phyloP scores from a whole-genome alignment of 2,113 vertebrate genomes.

The Centropristis striata region DNA sequence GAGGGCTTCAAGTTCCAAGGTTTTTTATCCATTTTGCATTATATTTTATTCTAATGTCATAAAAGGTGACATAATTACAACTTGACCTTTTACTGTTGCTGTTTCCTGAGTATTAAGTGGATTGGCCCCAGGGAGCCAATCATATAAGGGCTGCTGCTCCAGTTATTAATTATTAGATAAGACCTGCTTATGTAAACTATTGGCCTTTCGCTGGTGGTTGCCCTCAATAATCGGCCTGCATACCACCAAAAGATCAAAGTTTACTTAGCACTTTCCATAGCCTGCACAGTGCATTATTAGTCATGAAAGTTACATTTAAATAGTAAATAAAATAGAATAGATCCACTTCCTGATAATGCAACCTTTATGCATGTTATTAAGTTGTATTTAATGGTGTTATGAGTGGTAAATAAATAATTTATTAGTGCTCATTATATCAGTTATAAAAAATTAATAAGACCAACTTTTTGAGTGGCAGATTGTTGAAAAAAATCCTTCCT shows the following conservation, averaged over 20 bases:
- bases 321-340: neutral
- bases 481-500: neutral
- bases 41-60: neutral
- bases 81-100: neutral
- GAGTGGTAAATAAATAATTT: neutral
- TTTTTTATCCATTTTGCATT: constrained; percentile 71
- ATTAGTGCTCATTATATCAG: neutral
- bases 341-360: neutral
- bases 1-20: constrained; percentile 90
- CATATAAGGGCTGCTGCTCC: constrained; percentile 2
- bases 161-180: constrained; percentile 50
- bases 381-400: neutral
- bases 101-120: neutral
- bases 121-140: constrained; percentile 7
- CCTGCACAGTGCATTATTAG: too few relatives aligned
- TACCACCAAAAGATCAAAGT: neutral
- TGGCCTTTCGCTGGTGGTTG: constrained; percentile 21
- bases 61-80: neutral
- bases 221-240: neutral
- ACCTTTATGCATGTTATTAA: neutral
- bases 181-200: constrained; percentile 41
- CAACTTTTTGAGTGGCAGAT: neutral
- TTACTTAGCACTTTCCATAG: neutral
- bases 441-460: neutral
- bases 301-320: neutral